phyloP scores from a whole-genome alignment of 35 echinoderm and acorn worm genomes.

The Strongylocentrotus purpuratus region DNA sequence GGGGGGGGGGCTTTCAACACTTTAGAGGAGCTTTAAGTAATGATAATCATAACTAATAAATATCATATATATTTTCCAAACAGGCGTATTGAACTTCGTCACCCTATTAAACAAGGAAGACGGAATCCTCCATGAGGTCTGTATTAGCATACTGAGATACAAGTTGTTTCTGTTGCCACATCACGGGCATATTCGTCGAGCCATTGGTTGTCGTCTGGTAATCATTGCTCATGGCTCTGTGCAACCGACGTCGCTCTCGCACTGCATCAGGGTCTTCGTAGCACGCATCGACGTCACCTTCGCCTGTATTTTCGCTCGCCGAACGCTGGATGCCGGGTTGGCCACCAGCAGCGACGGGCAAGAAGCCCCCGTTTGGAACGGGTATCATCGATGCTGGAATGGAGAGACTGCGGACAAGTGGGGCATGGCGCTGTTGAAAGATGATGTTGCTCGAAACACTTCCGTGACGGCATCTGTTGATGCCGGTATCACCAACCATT shows the following conservation, averaged over 20 bases:
- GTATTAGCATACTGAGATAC: not conserved
- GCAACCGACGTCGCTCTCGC: slow-evolving; percentile 12
- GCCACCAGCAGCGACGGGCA: not conserved
- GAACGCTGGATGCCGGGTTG: not conserved
- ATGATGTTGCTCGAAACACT: slow-evolving; percentile 30
- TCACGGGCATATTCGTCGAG: not conserved
- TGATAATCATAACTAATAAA: no score
- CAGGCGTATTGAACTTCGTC: not conserved
- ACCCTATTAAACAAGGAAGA: not conserved
- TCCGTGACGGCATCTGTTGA: slow-evolving; percentile 7
- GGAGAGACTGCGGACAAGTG: not conserved
- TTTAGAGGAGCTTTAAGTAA: no score
- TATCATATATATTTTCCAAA: no score
- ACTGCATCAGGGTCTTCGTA: slow-evolving; percentile 29
- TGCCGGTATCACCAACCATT: slow-evolving; percentile 44
- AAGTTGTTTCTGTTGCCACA: not conserved
- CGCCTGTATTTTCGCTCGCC: not conserved
- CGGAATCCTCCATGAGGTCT: not conserved
- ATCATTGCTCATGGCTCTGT: slow-evolving; percentile 14
- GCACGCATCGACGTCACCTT: not conserved
- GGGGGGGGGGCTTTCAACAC: no score
- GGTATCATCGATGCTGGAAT: slow-evolving; percentile 28
- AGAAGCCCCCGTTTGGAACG: not conserved
- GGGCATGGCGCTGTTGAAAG: not conserved
- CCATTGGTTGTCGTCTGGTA: slow-evolving; percentile 20